Percentiles rank a stretch among this genome's conserved stretches.
Evolutionary conservation across 2,797 vertebrate genomes (phyloP).

Genomic region (Buceros bicornis): DNA sequence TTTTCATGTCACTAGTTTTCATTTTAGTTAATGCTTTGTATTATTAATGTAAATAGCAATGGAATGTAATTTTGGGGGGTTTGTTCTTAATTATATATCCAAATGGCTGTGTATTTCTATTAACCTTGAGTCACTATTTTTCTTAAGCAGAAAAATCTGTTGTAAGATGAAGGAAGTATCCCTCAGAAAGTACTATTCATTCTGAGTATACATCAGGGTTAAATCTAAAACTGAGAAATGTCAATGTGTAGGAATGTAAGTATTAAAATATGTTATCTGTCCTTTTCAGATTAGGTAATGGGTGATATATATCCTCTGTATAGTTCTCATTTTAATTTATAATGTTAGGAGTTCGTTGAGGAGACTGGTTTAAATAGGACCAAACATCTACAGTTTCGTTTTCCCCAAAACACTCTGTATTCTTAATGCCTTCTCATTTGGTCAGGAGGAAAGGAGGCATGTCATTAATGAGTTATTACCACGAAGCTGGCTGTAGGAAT

Average conservation of each 20-base stretch:
- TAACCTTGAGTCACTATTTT: neutral
- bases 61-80: neutral
- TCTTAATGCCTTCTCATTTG: neutral
- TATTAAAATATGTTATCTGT: neutral
- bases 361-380: neutral
- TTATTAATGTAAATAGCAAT: neutral
- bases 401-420: neutral
- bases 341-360: neutral
- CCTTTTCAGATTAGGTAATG: neutral
- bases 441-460: neutral
- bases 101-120: neutral
- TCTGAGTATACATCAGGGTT: neutral
- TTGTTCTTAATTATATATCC: neutral
- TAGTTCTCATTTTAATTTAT: neutral
- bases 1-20: neutral
- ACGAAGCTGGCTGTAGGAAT: neutral
- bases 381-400: fast-evolving
- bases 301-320: neutral
- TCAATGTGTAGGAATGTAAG: neutral
- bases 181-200: neutral
- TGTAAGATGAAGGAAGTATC: neutral
- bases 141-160: neutral
- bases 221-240: neutral
- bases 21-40: neutral
- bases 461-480: neutral